Base-by-base conservation (phyloP, 2,888 invertebrate species). In the Electrophaes corylata region DNA sequence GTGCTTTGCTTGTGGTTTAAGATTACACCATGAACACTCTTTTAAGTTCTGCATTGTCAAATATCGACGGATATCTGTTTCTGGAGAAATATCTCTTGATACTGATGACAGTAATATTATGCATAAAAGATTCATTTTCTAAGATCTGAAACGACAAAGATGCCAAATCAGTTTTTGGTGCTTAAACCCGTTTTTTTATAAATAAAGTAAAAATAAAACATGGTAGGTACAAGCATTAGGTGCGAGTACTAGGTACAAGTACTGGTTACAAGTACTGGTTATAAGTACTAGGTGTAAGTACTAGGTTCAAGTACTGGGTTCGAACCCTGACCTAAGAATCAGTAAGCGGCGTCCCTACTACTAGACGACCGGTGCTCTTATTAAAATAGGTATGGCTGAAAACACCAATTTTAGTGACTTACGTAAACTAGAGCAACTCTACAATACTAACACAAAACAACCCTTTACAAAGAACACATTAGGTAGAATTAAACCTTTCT, bases 21-120 rank as follows among this genome's bases (percentile, higher is more conserved):
- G 44, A 4, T 51, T 43, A 14, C 50, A 44, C 43, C 43, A 51
- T 10, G 35, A 10, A 5, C 51, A 51, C 0, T 51, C 26, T 0
- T 39, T 14, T 4, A 16, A 5, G n/a, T 10, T 35, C 16, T 16
- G 11, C 2, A 35, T n/a, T 5, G 35, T 44, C 6, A 51, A 11
- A n/a, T 51, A 51, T 3, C 40, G 26, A n/a, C 26, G 48, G 29
- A 8, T 4, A 2, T 8, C 39, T 11, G 26, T n/a, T 18, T 48
- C 8, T 6, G 29, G 8, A 26, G 26, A 26, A 4, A n/a, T 20
- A 1, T 41, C 26, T 12, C 11, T 33, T 3, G 31, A 8, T 18
- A 31, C 10, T 0, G 33, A 41, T 19, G 33, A 41, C 14, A 41
- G 20, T 6, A 50, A 8, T 33, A 50, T 41, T 12, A 50, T 14